phyloP scores from a whole-genome alignment of 2,113 vertebrate genomes.

The Scomber colias region DNA sequence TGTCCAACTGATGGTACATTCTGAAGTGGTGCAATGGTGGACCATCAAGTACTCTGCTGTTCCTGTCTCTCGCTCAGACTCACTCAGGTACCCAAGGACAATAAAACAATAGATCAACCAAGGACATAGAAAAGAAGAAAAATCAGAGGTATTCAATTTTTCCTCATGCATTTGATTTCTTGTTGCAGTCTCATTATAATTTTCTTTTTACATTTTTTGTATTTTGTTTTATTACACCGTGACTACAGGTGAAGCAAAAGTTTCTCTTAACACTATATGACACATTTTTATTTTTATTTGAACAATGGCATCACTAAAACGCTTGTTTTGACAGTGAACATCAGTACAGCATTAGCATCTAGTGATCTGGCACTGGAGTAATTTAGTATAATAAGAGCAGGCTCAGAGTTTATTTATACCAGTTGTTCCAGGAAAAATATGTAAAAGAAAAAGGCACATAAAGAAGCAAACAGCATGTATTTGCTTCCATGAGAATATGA shows the following conservation, averaged over 20 bases:
- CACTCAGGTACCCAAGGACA: conserved; percentile 67
- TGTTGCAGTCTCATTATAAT: conserved; percentile 7
- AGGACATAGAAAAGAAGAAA: conserved; percentile 40
- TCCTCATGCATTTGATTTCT: conserved; percentile 40
- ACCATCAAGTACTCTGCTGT: conserved; percentile 60
- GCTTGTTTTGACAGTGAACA: no score
- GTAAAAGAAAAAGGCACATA: not conserved
- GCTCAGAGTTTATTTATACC: not conserved
- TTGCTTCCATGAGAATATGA: not conserved
- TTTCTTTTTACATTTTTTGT: conserved; percentile 6
- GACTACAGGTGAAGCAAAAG: not conserved
- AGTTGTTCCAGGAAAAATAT: not conserved
- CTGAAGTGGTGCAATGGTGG: conserved; percentile 60
- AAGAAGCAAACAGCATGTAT: not conserved
- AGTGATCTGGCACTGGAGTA: not conserved
- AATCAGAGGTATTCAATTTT: conserved; percentile 31
- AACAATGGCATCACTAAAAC: no score
- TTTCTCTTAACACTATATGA: not conserved
- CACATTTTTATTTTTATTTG: not conserved
- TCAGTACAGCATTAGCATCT: not conserved
- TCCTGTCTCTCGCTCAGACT: conserved; percentile 30
- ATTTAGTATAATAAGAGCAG: no score
- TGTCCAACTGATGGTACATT: conserved; percentile 53
- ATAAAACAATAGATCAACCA: conserved; percentile 58
- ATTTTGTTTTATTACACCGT: conserved; percentile 5